Evolutionary conservation across 2,888 invertebrate genomes (phyloP).

Genomic region (Drosophila bunnanda): DNA sequence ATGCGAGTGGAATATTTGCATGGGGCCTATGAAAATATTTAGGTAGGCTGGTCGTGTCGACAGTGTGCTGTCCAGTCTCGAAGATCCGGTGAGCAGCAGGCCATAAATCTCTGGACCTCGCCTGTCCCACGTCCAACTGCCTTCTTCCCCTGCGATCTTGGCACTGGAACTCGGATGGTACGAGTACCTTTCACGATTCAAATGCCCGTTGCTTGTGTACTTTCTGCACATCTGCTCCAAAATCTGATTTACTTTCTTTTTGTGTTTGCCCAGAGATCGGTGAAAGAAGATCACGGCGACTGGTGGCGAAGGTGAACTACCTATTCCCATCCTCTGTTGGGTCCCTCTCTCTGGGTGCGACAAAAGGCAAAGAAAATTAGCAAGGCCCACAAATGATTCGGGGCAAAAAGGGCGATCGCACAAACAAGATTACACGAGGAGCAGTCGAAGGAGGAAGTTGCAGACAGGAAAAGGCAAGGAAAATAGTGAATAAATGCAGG

Average conservation of each 20-base stretch:
- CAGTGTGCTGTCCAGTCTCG: slow-evolving; percentile 57
- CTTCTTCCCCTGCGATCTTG: slow-evolving; percentile 3
- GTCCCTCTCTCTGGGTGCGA: slow-evolving; percentile 28
- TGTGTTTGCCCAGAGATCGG: slow-evolving; percentile 53
- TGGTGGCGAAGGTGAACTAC: slow-evolving; percentile 55
- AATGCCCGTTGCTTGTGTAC: slow-evolving; percentile 35
- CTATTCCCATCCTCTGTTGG: slow-evolving; percentile 10
- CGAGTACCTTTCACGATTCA: slow-evolving; percentile 14
- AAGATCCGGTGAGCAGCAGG: slow-evolving; percentile 41
- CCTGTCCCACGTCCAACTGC: not conserved
- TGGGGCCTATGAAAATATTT: slow-evolving; percentile 67
- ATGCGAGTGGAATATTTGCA: slow-evolving; percentile 57
- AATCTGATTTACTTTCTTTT: slow-evolving; percentile 78
- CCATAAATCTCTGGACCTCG: slow-evolving; percentile 36
- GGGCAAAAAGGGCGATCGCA: slow-evolving; percentile 68
- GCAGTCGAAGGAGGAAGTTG: slow-evolving; percentile 34
- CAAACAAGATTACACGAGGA: slow-evolving; percentile 69
- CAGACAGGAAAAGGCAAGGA: slow-evolving; percentile 26
- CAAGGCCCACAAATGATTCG: slow-evolving; percentile 60
- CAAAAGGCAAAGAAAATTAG: slow-evolving; percentile 73
- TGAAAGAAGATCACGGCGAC: slow-evolving; percentile 66
- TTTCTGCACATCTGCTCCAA: slow-evolving; percentile 71
- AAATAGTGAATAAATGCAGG: slow-evolving; percentile 19
- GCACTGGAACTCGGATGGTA: slow-evolving; percentile 40
- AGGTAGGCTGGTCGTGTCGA: slow-evolving; percentile 73